A percentile compares a stretch with the other conserved stretches of the same genome.
Conservation (phyloP, 2,888 invertebrate genomes). For the Stictocephala bisonia region DNA sequence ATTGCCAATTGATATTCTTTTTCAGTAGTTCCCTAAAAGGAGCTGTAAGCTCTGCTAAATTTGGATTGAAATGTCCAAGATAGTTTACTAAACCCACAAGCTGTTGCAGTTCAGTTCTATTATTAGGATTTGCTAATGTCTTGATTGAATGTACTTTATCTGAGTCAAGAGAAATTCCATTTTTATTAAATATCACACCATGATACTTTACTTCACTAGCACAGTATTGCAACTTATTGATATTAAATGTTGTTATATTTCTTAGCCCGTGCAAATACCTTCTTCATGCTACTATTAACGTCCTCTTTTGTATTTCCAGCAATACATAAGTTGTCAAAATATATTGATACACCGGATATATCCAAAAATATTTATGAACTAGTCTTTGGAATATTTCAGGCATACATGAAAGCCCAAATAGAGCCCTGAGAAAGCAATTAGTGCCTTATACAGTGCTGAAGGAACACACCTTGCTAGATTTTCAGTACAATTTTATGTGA, state of each 20-base stretch:
- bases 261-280: slow-evolving; percentile 4
- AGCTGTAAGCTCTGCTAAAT: background rate
- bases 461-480: background rate
- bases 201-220: background rate
- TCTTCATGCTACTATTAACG: background rate
- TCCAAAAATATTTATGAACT: slow-evolving; percentile 12
- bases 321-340: slow-evolving; percentile 44
- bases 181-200: slow-evolving; percentile 3
- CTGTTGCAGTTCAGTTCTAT: background rate
- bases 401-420: background rate
- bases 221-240: slow-evolving; percentile 10
- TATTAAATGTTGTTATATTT: slow-evolving; percentile 2
- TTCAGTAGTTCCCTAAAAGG: slow-evolving; percentile 1
- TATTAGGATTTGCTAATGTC: background rate
- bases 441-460: slow-evolving; percentile 15
- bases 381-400: slow-evolving; percentile 25
- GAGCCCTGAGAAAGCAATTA: slow-evolving; percentile 1
- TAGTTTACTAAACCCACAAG: background rate
- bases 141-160: background rate
- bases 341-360: slow-evolving; percentile 29
- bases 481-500: slow-evolving; percentile 1
- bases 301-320: slow-evolving; percentile 22
- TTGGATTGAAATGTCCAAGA: slow-evolving; percentile 10
- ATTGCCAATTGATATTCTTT: slow-evolving; percentile 6
- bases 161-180: slow-evolving; percentile 9